Percentiles rank a stretch among this genome's conserved stretches.
These are phyloP conservation scores for Parauchenoglanis ngamensis DNA, from an alignment of 2,797 vertebrate genomes.

Conservation along the genomic window DNA sequence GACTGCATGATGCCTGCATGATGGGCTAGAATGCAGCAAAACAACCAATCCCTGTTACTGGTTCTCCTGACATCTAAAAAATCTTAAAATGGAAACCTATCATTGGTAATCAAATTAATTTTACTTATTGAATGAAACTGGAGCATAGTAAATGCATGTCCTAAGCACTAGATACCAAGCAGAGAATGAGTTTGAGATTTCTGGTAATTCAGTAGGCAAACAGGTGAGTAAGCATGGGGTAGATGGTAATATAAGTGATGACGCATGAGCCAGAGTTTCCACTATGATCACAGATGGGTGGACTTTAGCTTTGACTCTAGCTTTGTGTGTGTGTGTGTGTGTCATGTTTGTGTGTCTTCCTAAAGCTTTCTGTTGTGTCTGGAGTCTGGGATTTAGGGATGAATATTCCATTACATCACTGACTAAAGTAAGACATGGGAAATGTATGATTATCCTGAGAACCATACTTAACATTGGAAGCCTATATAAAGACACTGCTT, in stretches of 20 bases:
- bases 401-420: slow-evolving; percentile 52
- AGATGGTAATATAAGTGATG: slow-evolving; percentile 49
- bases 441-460: slow-evolving; percentile 43
- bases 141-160: not conserved
- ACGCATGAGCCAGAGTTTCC: slow-evolving; percentile 45
- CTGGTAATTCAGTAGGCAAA: slow-evolving; percentile 18
- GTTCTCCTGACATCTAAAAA: not conserved
- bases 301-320: not conserved
- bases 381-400: slow-evolving; percentile 6
- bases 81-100: not conserved
- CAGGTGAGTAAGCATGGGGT: slow-evolving; percentile 48
- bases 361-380: slow-evolving; percentile 46
- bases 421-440: slow-evolving; percentile 31
- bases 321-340: slow-evolving; percentile 6
- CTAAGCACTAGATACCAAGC: not conserved
- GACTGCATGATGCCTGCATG: not conserved
- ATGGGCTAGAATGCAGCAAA: not conserved
- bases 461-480: slow-evolving; percentile 28
- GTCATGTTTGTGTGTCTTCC: slow-evolving; percentile 18
- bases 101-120: not conserved
- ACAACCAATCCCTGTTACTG: not conserved
- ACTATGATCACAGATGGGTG: slow-evolving; percentile 40
- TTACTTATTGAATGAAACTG: not conserved
- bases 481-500: slow-evolving; percentile 42
- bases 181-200: slow-evolving; percentile 11